Evolutionary conservation across 2,888 invertebrate genomes (phyloP), one percentile per base, ranked within the genome.

Genomic region (Synergus japonicus): DNA sequence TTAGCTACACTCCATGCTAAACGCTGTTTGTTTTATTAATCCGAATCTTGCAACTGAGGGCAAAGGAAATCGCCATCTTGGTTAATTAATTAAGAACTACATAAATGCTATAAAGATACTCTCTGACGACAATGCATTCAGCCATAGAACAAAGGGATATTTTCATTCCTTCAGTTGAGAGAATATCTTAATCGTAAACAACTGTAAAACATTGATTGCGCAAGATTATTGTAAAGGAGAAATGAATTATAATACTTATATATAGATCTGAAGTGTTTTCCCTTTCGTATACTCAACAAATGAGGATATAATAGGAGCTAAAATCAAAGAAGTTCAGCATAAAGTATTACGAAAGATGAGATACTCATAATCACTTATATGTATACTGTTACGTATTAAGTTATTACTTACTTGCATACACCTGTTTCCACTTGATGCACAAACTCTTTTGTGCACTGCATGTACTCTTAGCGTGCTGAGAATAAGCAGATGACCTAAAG

Each of bases 291-390:
- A 46, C 29, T 29, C 4, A 18, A 12, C 44, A 67, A 44, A 67
- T 66, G 29, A 29, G 3, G 43, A 66, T 18, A 29, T 22, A 15
- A 15, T 49, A 46, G 69, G 44, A 15, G 69, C 12, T 44, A 29
- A 69, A 69, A 69, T 69, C 69, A 69, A 69, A 69, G 49, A 69
- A 69, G 46, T 29, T 29, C 29, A 69, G 22, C 9, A 29, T 69
- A 8, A 69, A 46, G 29, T 44, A 22, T 22, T 22, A 49, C 22
- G 13, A n/a, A 37, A 15, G 10, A 69, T 29, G 69, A n/a, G 2
- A 54, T 9, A 54, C 13, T 54, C 54, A n/a, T 54, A 49, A 49
- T 37, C 49, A 73, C 67, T 44, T 67, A 67, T 29, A 29, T 29
- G 22, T 29, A 29, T 29, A 29, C 29, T 29, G 29, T 29, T 29